Conservation (phyloP, 2,113 vertebrate species). For the Cavia aperea region DNA sequence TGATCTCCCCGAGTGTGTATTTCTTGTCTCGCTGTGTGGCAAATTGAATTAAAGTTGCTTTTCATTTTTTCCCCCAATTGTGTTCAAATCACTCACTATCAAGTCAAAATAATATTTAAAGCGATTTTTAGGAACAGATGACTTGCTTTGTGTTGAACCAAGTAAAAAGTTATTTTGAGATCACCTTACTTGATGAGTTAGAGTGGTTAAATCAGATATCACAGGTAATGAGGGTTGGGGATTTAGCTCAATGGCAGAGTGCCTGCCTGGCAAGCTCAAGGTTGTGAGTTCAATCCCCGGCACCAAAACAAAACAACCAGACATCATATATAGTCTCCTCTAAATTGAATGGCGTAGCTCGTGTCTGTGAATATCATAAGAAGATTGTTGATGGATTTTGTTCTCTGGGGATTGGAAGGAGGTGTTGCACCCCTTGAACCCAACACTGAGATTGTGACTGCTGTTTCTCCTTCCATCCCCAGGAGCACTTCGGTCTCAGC, state of each 20-base stretch:
- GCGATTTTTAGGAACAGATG: slow-evolving; percentile 23
- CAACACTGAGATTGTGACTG: slow-evolving; percentile 56
- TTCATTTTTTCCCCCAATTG: not conserved
- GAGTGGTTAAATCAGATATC: slow-evolving; percentile 7
- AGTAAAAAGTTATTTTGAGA: slow-evolving; percentile 25
- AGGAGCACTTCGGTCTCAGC: slow-evolving; percentile 88
- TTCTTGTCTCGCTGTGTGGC: not conserved
- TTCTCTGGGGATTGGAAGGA: slow-evolving; percentile 12
- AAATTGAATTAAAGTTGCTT: slow-evolving; percentile 23
- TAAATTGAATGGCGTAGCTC: not conserved
- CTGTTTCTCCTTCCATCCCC: slow-evolving; percentile 69
- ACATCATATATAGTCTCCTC: not conserved
- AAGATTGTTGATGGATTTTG: slow-evolving; percentile 4
- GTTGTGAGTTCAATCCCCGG: too few relatives aligned
- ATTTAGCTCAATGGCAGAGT: too few relatives aligned
- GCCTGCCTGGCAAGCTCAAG: too few relatives aligned
- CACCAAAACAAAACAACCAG: not conserved
- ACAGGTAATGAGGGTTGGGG: not conserved
- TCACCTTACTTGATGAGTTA: not conserved
- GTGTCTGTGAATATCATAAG: slow-evolving; percentile 8
- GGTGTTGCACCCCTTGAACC: slow-evolving; percentile 55
- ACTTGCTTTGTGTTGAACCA: slow-evolving; percentile 35
- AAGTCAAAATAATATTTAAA: slow-evolving; percentile 21
- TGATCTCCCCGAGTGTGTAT: not conserved
- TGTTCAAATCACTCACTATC: slow-evolving; percentile 24